Evolutionary conservation across 1,140 invertebrate genomes (phyloP).

Genomic region (Euborellia annulipes): DNA sequence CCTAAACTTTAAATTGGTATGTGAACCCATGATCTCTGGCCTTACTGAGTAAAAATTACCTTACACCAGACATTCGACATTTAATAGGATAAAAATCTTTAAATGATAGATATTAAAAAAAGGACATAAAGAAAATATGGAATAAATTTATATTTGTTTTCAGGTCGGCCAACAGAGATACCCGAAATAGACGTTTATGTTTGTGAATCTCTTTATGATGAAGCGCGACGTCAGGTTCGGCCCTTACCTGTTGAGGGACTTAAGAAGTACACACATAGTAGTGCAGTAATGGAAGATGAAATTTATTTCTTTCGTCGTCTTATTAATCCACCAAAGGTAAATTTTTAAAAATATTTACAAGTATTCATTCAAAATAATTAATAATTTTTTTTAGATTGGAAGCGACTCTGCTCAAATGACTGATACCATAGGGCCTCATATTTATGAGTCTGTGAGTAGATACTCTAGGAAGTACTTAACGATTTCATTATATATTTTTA

Average conservation of each 20-base stretch:
- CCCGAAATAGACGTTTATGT: conserved; percentile 83
- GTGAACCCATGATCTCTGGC: too few relatives aligned
- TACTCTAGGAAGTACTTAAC: too few relatives aligned
- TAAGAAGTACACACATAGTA: conserved; percentile 68
- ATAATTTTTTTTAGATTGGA: too few relatives aligned
- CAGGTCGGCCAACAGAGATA: conserved; percentile 87
- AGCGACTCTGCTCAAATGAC: too few relatives aligned
- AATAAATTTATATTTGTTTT: conserved; percentile 12
- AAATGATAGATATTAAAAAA: not conserved
- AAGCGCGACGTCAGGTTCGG: conserved; percentile 61
- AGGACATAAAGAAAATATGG: not conserved
- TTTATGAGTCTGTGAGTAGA: too few relatives aligned
- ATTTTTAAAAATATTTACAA: too few relatives aligned
- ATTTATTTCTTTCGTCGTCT: conserved; percentile 72
- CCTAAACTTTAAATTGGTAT: too few relatives aligned
- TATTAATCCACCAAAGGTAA: conserved; percentile 57
- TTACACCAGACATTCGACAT: not conserved
- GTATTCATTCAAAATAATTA: too few relatives aligned
- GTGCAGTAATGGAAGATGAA: conserved; percentile 80
- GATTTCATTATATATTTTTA: too few relatives aligned
- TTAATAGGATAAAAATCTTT: too few relatives aligned
- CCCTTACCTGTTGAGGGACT: conserved; percentile 56
- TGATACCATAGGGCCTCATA: too few relatives aligned
- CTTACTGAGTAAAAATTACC: not conserved
- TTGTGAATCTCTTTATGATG: conserved; percentile 86